Evolutionary conservation across 1,140 invertebrate genomes (phyloP).

Genomic region (Drosophila malerkotliana): DNA sequence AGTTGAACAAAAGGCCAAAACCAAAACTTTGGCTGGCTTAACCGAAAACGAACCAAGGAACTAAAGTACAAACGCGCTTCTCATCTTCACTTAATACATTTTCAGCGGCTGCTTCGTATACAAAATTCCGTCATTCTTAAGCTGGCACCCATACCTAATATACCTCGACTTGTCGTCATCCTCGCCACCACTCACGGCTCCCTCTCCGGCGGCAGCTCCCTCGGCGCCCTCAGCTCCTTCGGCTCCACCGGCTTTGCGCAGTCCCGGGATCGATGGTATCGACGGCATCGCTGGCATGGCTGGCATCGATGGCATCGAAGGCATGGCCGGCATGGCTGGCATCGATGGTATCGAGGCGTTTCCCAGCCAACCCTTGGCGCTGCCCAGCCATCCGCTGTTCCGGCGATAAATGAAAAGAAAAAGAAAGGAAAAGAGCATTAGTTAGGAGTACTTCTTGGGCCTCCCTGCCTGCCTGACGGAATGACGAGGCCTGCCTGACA

Average conservation of each 20-base stretch:
- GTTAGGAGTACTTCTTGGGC: constrained; percentile 23
- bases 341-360: constrained; percentile 80
- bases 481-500: constrained; percentile 34
- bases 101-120: constrained; percentile 61
- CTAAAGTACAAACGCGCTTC: constrained; percentile 55
- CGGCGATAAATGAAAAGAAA: not conserved
- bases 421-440: constrained; percentile 17
- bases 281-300: constrained; percentile 84
- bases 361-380: constrained; percentile 92
- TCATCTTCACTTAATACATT: constrained; percentile 35
- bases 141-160: constrained; percentile 86
- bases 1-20: constrained; percentile 35
- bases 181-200: constrained; percentile 88
- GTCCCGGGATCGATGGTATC: constrained; percentile 87
- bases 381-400: constrained; percentile 89
- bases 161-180: constrained; percentile 93
- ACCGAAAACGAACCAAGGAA: constrained; percentile 32
- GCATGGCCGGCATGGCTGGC: constrained; percentile 80
- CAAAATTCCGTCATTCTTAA: constrained; percentile 84
- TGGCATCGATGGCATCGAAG: constrained; percentile 82
- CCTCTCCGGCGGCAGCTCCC: constrained; percentile 78
- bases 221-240: constrained; percentile 83
- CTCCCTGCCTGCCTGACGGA: constrained; percentile 40
- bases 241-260: constrained; percentile 86
- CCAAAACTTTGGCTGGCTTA: constrained; percentile 23